phyloP scores from a whole-genome alignment of 2,113 vertebrate genomes.

The Corydoras sp. region DNA sequence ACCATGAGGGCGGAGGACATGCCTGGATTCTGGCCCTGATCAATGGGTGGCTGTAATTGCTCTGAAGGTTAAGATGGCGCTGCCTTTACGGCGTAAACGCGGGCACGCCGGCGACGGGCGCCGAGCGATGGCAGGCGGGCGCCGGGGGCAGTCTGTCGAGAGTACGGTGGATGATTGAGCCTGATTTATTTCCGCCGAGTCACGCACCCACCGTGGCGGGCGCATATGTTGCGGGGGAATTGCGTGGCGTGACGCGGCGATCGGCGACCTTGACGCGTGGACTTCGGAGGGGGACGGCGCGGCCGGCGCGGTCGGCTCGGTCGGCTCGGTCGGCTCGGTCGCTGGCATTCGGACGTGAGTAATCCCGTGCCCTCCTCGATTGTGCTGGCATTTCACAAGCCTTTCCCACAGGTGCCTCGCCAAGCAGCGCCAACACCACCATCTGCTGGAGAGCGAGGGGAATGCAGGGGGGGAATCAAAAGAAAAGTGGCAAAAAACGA shows the following conservation, averaged over 20 bases:
- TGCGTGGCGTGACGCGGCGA: constrained; percentile 48
- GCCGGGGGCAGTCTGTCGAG: constrained; percentile 54
- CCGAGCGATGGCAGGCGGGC: constrained; percentile 32
- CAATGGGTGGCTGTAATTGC: constrained; percentile 40
- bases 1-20: constrained; percentile 27
- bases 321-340: constrained; percentile 57
- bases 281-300: constrained; percentile 64
- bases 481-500: constrained; percentile 3
- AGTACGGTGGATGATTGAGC: constrained; percentile 55
- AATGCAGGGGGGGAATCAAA: not conserved
- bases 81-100: constrained; percentile 68
- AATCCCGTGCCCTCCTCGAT: constrained; percentile 52
- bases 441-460: constrained; percentile 57
- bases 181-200: constrained; percentile 61
- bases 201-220: constrained; percentile 52
- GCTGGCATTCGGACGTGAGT: constrained; percentile 56
- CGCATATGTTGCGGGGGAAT: constrained; percentile 62
- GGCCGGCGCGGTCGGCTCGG: constrained; percentile 57
- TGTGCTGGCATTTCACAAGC: constrained; percentile 63
- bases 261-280: constrained; percentile 61
- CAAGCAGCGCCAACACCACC: constrained; percentile 64
- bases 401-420: constrained; percentile 55
- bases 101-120: constrained; percentile 38
- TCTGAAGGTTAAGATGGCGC: constrained; percentile 38
- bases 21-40: constrained; percentile 51